Evolutionary conservation across 2,888 invertebrate genomes (phyloP), one percentile per base, ranked within the genome.

Genomic region (Dyspetes luteomarginatus): DNA sequence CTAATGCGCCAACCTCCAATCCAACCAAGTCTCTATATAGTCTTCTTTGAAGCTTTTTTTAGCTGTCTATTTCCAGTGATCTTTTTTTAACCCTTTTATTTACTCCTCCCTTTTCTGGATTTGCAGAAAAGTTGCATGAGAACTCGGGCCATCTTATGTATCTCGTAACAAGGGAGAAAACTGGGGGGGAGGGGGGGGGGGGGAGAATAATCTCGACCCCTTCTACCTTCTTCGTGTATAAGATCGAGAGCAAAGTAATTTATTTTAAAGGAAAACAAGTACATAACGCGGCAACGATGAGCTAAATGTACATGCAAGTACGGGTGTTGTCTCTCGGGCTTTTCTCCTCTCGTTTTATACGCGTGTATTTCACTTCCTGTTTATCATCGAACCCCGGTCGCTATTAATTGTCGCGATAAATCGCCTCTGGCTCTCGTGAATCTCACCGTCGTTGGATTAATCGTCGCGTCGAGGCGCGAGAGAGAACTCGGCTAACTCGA

Each of bases 321-420:
- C 74, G 75, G 78, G 78, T 76, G 81, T 78, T 71, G 72, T 76
- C 82, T 67, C 75, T 26, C 43, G 17, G 15, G n/a, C 48, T 48
- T 5, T 19, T 5, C 4, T 17, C 17, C 48, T 48, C 15, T 48
- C 3, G 15, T n/a, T 17, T 5, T 48, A 48, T 5, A 3, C 9
- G 17, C 48, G 43, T 73, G 56, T 19, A 68, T 83, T 73, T 56
- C 56, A 74, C 84, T 86, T 85, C 85, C 86, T 85, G 86, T 85
- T 88, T 87, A 86, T 87, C 86, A 85, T 83, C 83, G 82, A 85
- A 83, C 65, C 84, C 73, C 79, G 78, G 77, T 81, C 82, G 79
- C 83, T 84, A 87, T 88, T 89, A 88, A 89, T 89, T 86, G 86
- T 86, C 86, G 81, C 86, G 83, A 88, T 89, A 88, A 88, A 89